Base-by-base conservation (phyloP, 2,888 invertebrate genomes). In the Hirudinaria manillensis region DNA sequence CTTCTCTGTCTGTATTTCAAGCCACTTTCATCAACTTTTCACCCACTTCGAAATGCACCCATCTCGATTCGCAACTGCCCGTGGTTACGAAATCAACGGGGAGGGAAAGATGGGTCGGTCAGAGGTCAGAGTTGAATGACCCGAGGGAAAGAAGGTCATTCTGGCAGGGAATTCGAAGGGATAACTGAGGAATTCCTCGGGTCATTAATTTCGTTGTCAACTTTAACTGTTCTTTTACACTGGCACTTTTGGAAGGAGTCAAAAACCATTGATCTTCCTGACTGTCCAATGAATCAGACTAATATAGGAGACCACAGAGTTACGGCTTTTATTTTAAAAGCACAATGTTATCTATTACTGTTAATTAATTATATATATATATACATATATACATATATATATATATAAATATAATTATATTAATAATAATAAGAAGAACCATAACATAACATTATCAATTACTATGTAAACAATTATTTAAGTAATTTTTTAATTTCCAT, bases 1-100 rank as follows among this genome's bases (percentile, higher is more conserved):
- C 66, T 16, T 65, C 68, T 45, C 16, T 45, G 45, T 45, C 13
- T 45, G 10, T 45, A 10, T 16, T 7, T 45, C 45, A 10, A 45
- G 10, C 13, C 45, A 45, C 13, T 45, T 45, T 45, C 45, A 10
- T 45, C 45, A 45, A 45, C 3, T 45, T 6, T 10, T 16, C 45
- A 45, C 45, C 45, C 45, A 45, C 45, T 10, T 45, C 16, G 45
- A 45, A 45, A 16, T 2, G 45, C 45, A 16, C 45, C n/a, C n/a
- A n/a, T n/a, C n/a, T n/a, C n/a, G n/a, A n/a, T 45, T 6, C 45
- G 16, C 10, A 38, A 38, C 3, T 45, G 45, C 45, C 45, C 13
- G 6, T n/a, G n/a, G n/a, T n/a, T n/a, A n/a, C 10, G 78, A 78
- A 70, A 72, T 53, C 34, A 67, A 74, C 21, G 77, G 76, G 16